These are phyloP conservation scores for Mola mola DNA, from an alignment of 2,113 vertebrate species.

Conservation along the genomic window DNA sequence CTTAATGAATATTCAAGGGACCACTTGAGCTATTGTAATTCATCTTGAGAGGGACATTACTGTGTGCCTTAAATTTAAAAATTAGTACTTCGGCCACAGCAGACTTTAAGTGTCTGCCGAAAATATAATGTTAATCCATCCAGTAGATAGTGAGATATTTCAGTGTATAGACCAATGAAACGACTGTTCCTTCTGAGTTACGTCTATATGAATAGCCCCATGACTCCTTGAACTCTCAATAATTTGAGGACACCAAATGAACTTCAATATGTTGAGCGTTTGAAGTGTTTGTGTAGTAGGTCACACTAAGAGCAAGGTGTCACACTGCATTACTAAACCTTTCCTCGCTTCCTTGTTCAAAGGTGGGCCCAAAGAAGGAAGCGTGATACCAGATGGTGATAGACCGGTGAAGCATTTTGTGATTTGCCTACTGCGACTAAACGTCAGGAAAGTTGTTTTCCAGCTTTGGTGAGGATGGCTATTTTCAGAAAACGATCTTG, in stretches of 20 bases:
- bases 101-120: no score
- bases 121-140: no score
- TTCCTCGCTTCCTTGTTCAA: conserved; percentile 17
- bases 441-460: not conserved
- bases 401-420: not conserved
- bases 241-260: conserved; percentile 17
- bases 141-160: no score
- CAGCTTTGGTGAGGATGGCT: not conserved
- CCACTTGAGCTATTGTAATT: no score
- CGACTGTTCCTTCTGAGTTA: no score
- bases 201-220: no score
- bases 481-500: not conserved
- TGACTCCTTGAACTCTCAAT: conserved; percentile 27
- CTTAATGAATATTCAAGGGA: no score
- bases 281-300: conserved; percentile 32
- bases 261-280: conserved; percentile 16
- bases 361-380: conserved; percentile 3
- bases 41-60: no score
- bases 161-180: no score
- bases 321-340: conserved; percentile 15
- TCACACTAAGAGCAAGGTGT: conserved; percentile 14
- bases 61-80: no score
- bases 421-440: not conserved
- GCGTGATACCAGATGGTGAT: conserved; percentile 7
- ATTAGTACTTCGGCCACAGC: no score